A percentile compares a stretch with the other conserved stretches of the same genome.
phyloP scores from a whole-genome alignment of 92 coral and sea anemone genomes.

The Scolanthus callimorphus region DNA sequence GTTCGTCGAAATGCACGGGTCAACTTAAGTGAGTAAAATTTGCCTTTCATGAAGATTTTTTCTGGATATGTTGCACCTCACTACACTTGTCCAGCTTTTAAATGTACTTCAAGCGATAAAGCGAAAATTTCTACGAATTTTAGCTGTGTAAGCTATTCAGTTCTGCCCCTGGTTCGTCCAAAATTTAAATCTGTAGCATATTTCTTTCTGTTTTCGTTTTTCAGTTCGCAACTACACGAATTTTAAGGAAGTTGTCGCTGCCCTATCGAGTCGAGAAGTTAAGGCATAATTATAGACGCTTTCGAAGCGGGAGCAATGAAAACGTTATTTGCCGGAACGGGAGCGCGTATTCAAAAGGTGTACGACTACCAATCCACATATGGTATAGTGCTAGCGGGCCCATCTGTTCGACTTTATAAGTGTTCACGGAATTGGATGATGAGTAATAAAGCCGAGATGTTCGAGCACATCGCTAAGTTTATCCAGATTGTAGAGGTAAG shows the following conservation, averaged over 20 bases:
- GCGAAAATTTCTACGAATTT: no score
- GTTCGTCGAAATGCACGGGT: constrained; percentile 65
- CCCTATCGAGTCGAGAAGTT: constrained; percentile 43
- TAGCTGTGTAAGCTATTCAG: not conserved
- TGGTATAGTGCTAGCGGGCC: constrained; percentile 80
- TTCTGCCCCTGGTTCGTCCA: not conserved
- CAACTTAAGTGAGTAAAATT: constrained; percentile 47
- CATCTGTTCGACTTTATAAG: constrained; percentile 45
- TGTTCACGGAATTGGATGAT: constrained; percentile 72
- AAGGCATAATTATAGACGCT: constrained; percentile 76
- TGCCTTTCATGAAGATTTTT: not conserved
- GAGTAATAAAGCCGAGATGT: constrained; percentile 49
- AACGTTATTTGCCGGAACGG: constrained; percentile 38
- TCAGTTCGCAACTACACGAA: constrained; percentile 49
- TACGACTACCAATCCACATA: constrained; percentile 65
- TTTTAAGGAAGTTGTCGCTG: constrained; percentile 55
- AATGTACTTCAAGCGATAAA: no score
- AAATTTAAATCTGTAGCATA: not conserved
- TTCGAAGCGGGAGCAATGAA: constrained; percentile 64
- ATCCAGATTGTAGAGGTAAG: constrained; percentile 44
- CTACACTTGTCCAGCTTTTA: no score
- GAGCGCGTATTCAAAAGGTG: constrained; percentile 44
- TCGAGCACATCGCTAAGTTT: constrained; percentile 43
- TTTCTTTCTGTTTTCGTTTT: not conserved
- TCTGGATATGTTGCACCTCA: not conserved